Conservation (phyloP, 2,888 invertebrate genomes). For the Julus scanicus region DNA sequence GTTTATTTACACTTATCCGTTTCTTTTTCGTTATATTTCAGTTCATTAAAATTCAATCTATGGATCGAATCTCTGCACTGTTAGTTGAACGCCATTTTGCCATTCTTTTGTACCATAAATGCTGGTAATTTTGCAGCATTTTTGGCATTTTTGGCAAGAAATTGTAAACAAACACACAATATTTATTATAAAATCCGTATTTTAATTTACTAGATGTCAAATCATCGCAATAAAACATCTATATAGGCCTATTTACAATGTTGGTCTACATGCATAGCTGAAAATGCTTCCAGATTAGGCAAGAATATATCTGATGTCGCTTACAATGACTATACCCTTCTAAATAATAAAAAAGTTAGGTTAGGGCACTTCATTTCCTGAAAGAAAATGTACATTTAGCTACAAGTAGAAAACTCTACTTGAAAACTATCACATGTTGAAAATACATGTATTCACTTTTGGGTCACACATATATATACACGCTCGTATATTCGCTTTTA, state of each 20-base stretch:
- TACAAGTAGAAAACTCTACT: neutral
- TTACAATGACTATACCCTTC: conserved; percentile 36
- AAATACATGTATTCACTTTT: conserved; percentile 20
- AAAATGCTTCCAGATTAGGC: conserved; percentile 25
- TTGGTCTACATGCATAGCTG: conserved; percentile 30
- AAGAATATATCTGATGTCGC: conserved; percentile 37
- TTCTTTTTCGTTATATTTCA: too few relatives aligned
- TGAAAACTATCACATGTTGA: neutral
- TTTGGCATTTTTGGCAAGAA: neutral
- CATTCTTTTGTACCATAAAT: too few relatives aligned
- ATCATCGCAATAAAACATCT: conserved; percentile 24
- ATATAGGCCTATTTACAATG: neutral
- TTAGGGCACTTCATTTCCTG: conserved; percentile 11
- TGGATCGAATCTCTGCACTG: too few relatives aligned
- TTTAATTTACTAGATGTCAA: neutral
- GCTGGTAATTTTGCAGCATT: too few relatives aligned
- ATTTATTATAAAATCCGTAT: neutral
- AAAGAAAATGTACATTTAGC: neutral
- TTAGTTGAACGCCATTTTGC: too few relatives aligned
- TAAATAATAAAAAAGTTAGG: neutral
- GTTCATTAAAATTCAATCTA: too few relatives aligned
- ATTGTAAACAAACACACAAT: neutral
- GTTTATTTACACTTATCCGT: too few relatives aligned
- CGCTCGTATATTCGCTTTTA: neutral
- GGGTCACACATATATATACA: neutral